phyloP scores from a whole-genome alignment of 2,888 invertebrate genomes.

The Drosophila niveifrons region DNA sequence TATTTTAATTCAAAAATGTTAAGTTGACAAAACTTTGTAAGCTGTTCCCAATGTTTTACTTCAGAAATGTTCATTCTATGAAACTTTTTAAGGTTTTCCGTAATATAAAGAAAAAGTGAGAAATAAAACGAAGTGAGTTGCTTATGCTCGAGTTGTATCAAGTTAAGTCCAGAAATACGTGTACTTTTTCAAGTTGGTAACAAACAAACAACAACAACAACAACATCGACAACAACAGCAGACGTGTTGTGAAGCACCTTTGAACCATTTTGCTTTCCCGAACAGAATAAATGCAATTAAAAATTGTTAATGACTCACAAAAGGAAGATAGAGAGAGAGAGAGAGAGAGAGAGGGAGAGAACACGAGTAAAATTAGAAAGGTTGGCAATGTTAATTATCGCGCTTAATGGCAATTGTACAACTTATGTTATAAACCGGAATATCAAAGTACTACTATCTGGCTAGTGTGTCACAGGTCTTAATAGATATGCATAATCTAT shows the following conservation, averaged over 20 bases:
- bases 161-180: too few relatives aligned
- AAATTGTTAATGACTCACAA: constrained; percentile 13
- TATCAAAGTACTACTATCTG: constrained; percentile 12
- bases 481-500: constrained; percentile 12
- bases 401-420: constrained; percentile 3
- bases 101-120: too few relatives aligned
- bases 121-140: too few relatives aligned
- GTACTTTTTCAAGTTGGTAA: not conserved
- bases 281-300: constrained; percentile 12
- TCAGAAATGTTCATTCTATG: too few relatives aligned
- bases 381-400: constrained; percentile 19
- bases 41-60: too few relatives aligned
- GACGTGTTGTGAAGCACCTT: not conserved
- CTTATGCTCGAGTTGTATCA: too few relatives aligned
- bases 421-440: constrained; percentile 8
- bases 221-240: not conserved
- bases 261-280: constrained; percentile 5
- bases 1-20: too few relatives aligned
- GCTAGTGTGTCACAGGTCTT: not conserved
- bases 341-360: too few relatives aligned
- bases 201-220: not conserved
- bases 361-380: not conserved
- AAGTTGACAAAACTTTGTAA: too few relatives aligned
- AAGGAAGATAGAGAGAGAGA: not conserved
- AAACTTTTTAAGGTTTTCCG: too few relatives aligned